Conservation (phyloP, 2,888 invertebrate species). For the Exephanes ischioxanthus region DNA sequence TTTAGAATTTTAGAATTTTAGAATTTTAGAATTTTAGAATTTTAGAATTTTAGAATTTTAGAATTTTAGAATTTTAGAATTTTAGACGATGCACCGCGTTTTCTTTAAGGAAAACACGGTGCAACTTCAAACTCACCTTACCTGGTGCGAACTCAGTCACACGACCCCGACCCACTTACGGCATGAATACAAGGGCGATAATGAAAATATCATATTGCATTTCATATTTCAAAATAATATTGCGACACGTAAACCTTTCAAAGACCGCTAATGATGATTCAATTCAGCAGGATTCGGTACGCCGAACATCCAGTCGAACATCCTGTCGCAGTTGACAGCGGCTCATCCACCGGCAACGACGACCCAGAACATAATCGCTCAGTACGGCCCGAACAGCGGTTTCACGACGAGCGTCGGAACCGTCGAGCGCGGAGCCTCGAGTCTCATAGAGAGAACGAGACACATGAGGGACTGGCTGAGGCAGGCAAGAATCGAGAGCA, state of each 20-base stretch:
- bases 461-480: slow-evolving; percentile 89
- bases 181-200: too few relatives aligned
- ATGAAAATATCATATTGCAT: too few relatives aligned
- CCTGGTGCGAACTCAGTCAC: too few relatives aligned
- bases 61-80: too few relatives aligned
- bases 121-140: too few relatives aligned
- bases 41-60: too few relatives aligned
- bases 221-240: too few relatives aligned
- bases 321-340: slow-evolving; percentile 81
- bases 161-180: too few relatives aligned
- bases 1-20: too few relatives aligned
- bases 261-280: not conserved
- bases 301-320: slow-evolving; percentile 83
- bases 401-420: slow-evolving; percentile 83
- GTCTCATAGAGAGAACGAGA: slow-evolving; percentile 88
- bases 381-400: slow-evolving; percentile 83
- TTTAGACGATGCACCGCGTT: too few relatives aligned
- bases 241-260: not conserved
- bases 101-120: too few relatives aligned
- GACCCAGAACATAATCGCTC: slow-evolving; percentile 83
- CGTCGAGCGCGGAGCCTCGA: slow-evolving; percentile 87
- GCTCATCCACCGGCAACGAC: slow-evolving; percentile 80
- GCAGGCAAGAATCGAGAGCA: slow-evolving; percentile 85
- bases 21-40: too few relatives aligned
- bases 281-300: slow-evolving; percentile 78